A percentile compares a stretch with the other conserved stretches of the same genome.
Evolutionary conservation across 2,888 invertebrate genomes (phyloP).

Genomic region (Schizotus pectinicornis): DNA sequence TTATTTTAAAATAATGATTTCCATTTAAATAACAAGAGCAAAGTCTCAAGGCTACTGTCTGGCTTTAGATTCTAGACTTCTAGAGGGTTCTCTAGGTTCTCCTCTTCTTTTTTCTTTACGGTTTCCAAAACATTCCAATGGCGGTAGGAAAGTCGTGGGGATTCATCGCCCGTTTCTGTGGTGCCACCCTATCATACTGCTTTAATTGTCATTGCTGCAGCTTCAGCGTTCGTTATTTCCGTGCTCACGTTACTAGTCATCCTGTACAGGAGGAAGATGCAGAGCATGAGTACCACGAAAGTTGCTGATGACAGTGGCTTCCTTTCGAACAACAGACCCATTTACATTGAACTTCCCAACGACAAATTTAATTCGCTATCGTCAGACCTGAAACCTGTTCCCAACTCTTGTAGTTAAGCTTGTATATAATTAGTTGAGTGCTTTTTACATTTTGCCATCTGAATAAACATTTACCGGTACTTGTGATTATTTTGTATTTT

Average conservation of each 20-base stretch:
- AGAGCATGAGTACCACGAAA: constrained; percentile 61
- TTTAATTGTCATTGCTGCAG: constrained; percentile 76
- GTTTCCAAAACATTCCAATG: too few species aligned
- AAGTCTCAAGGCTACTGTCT: too few species aligned
- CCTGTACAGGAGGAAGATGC: constrained; percentile 71
- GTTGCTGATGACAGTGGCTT: constrained; percentile 61
- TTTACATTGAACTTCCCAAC: constrained; percentile 71
- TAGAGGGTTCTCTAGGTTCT: too few species aligned
- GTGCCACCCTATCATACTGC: constrained; percentile 78
- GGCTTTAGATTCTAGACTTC: too few species aligned
- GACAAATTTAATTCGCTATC: constrained; percentile 58
- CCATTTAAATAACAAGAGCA: too few species aligned
- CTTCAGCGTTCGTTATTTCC: constrained; percentile 80
- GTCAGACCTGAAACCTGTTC: constrained; percentile 23
- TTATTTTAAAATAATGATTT: too few species aligned
- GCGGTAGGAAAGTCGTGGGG: too few species aligned
- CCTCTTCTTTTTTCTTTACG: too few species aligned
- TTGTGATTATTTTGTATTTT: constrained; percentile 18
- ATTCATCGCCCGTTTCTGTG: constrained; percentile 69
- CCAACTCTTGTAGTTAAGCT: constrained; percentile 10
- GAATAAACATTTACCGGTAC: constrained; percentile 6
- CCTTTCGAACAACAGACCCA: constrained; percentile 69
- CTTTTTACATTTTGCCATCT: constrained; percentile 29
- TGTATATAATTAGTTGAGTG: constrained; percentile 4
- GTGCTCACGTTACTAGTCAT: constrained; percentile 76